Base-by-base conservation (phyloP, 2,888 invertebrate genomes). In the Operophtera brumata region DNA sequence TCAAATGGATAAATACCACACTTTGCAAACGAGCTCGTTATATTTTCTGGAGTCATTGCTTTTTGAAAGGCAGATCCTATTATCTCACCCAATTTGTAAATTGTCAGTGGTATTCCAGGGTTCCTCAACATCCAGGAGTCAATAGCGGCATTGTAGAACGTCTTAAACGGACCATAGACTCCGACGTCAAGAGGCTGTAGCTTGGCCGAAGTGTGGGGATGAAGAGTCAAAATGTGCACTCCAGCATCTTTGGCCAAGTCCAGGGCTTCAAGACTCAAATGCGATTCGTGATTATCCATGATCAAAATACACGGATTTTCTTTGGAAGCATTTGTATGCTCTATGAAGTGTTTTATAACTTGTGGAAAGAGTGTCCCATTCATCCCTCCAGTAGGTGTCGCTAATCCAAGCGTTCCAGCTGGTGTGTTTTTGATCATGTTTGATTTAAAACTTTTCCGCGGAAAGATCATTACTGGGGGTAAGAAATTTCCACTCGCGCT, bases 51-150 rank as follows among this genome's bases (percentile, higher is more conserved):
- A 6, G 68, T 75, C 59, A 73, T 69, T n/a, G 70, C 66, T 25
- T 67, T 62, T 44, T 61, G 59, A 53, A 65, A 70, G 5, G 77
- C 73, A 12, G 28, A 39, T 48, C 65, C 67, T 6, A 71, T 54
- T 41, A 63, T 52, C 51, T 68, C 71, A 6, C 69, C 72, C 37
- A 36, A 6, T 2, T 83, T 70, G 61, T 82, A 81, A 47, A 84
- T 82, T 2, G 76, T 73, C 8, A 80, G 65, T 20, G 75, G 64
- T 60, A 71, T 73, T 4, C 82, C 82, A 7, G 80, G 82, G 66
- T 85, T 65, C 53, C 62, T 55, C 58, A 80, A 54, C 62, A 80
- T 54, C 75, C 77, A 80, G 10, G 67, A 36, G 58, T 79, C 74
- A 25, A 73, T 65, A 28, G 74, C 72, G 26, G 36, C 36, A 8